phyloP scores from a whole-genome alignment of 2,113 vertebrate genomes.

The Megalops atlanticus region DNA sequence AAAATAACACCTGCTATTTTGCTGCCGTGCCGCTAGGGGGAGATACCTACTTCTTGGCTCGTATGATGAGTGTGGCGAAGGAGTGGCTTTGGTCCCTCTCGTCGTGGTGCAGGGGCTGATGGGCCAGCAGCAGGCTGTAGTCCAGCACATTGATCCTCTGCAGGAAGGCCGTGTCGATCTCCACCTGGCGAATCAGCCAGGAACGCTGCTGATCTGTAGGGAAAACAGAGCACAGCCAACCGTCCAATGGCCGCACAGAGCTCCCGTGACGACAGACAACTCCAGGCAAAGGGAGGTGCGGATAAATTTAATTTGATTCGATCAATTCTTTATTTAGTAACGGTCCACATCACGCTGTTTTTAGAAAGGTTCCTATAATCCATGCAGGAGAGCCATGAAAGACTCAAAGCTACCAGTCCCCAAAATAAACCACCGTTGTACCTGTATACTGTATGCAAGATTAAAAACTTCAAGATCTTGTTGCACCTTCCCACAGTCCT shows the following conservation, averaged over 20 bases:
- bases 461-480: background rate
- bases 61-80: constrained; percentile 69
- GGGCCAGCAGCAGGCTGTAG: constrained; percentile 84
- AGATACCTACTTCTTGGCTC: constrained; percentile 69
- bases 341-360: no score
- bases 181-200: constrained; percentile 81
- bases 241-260: background rate
- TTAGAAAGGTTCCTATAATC: no score
- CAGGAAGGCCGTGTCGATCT: constrained; percentile 81
- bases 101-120: constrained; percentile 76
- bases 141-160: constrained; percentile 78
- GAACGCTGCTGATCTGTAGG: constrained; percentile 71
- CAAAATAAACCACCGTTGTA: no score
- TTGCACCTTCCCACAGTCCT: background rate
- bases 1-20: background rate
- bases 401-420: no score
- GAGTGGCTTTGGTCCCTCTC: constrained; percentile 66
- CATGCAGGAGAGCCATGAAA: no score
- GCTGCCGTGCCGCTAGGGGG: background rate
- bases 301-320: no score
- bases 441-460: no score
- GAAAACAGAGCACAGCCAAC: background rate
- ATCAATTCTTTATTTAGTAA: no score
- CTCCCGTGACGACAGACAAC: background rate
- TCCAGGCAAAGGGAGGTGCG: background rate